phyloP scores from a whole-genome alignment of 2,888 invertebrate genomes.

The Pasiphila rectangulata region DNA sequence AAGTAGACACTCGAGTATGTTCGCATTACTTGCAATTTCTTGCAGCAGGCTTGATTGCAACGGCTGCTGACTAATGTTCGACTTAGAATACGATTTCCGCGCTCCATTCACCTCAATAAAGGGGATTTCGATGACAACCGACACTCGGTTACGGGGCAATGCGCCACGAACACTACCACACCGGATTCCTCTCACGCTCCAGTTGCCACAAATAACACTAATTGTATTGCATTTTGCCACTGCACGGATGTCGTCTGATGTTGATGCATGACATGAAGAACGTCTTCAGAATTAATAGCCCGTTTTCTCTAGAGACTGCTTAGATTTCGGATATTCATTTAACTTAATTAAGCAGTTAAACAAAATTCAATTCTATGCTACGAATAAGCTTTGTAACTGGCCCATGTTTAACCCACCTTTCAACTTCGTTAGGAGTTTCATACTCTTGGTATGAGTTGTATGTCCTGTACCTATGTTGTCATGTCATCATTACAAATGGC shows the following conservation, averaged over 20 bases:
- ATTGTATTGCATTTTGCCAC: conserved; percentile 68
- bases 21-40: conserved; percentile 30
- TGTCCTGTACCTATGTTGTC: too few species aligned
- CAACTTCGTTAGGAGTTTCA: too few species aligned
- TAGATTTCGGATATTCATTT: conserved; percentile 8
- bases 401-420: not conserved
- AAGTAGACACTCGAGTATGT: conserved; percentile 12
- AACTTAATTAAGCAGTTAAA: not conserved
- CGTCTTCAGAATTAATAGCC: conserved; percentile 28
- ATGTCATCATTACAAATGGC: too few species aligned
- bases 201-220: conserved; percentile 72
- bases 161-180: conserved; percentile 62
- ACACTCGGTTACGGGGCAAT: conserved; percentile 66
- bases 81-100: conserved; percentile 34
- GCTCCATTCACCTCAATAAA: conserved; percentile 46
- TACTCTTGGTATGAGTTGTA: too few species aligned
- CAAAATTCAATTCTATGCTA: not conserved
- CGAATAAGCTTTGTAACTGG: not conserved
- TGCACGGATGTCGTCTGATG: conserved; percentile 54
- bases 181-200: conserved; percentile 78
- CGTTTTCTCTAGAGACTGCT: conserved; percentile 19
- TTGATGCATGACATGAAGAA: conserved; percentile 40
- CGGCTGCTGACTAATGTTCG: conserved; percentile 27
- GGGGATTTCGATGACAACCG: conserved; percentile 52
- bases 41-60: conserved; percentile 26